Evolutionary conservation across 1,140 invertebrate species (phyloP), one percentile per base, ranked within the genome.

Genomic region (Drosophila littoralis): DNA sequence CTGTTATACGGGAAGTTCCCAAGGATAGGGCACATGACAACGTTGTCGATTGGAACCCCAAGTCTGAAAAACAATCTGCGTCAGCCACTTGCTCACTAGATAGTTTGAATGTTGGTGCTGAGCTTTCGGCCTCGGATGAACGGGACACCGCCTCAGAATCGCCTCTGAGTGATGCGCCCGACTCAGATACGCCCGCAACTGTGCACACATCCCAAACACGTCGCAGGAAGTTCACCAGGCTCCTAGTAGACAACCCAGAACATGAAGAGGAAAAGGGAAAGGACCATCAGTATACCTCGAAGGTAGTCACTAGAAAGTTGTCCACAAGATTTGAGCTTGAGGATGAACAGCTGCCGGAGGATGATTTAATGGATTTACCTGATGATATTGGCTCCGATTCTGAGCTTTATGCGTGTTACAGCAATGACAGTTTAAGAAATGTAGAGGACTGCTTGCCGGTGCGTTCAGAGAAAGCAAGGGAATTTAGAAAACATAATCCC

Each of bases 61-160:
- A 58, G 7, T n/a, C 35, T 0, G 59, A 76, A 13, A 48, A 15
- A 0, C n/a, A n/a, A 8, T 55, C 40, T 32, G 6, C 32, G 0
- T 38, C 48, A 3, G 43, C 52, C 0, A 42, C 10, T 3, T 10
- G 6, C 0, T 80, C 81, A 1, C 32, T 45, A 1, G 33, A 6
- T 6, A 86, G 81, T n/a, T 33, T 81, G 7, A 75, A 79, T 58
- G 55, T 86, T 15, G 82, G 66, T 7, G 67, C 79, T 1, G 74
- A 77, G 13, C 7, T 84, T 0, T 81, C 82, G 0, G 43, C 43
- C 1, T 78, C 82, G 2, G 81, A 75, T 15, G 77, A 60, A 8
- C 36, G 35, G 1, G 40, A 67, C 51, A 57, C 7, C 9, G 17
- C 15, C 6, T 28, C 43, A 1, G 43, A 51, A 3, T 46, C 38